Conservation (phyloP, 2,797 vertebrate genomes). For the Poeciliopsis gracilis region DNA sequence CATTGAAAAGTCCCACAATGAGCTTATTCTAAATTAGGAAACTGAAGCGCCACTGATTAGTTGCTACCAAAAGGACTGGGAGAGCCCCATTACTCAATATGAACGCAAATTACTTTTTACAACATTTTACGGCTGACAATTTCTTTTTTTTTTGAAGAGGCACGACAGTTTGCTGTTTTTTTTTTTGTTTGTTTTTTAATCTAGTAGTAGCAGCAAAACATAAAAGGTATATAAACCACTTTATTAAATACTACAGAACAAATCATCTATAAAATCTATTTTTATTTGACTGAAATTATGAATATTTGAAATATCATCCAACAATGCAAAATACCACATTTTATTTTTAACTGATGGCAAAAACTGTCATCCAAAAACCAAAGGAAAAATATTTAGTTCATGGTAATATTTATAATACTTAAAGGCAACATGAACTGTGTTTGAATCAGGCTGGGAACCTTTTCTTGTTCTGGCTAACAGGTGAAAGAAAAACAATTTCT, state of each 20-base stretch:
- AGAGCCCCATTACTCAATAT: conserved; percentile 39
- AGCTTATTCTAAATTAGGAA: conserved; percentile 22
- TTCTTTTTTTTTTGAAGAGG: conserved; percentile 1
- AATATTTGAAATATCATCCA: background rate
- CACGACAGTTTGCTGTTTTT: background rate
- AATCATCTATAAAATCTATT: background rate
- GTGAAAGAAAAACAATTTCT: background rate
- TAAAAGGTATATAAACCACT: background rate
- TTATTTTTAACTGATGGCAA: background rate
- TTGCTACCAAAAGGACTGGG: conserved; percentile 28
- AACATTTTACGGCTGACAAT: background rate
- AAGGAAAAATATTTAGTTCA: background rate
- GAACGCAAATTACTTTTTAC: background rate
- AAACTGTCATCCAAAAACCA: background rate
- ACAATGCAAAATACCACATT: background rate
- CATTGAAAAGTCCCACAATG: conserved; percentile 8
- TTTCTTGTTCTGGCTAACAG: background rate
- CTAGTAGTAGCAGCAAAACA: conserved; percentile 6
- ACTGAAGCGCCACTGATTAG: conserved; percentile 8
- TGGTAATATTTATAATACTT: background rate
- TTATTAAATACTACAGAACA: background rate
- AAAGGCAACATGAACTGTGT: background rate
- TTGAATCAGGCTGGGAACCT: background rate
- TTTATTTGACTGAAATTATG: background rate
- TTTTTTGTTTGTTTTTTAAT: no score